phyloP scores from a whole-genome alignment of 2,888 invertebrate genomes.

The Himalopsyche japonica region DNA sequence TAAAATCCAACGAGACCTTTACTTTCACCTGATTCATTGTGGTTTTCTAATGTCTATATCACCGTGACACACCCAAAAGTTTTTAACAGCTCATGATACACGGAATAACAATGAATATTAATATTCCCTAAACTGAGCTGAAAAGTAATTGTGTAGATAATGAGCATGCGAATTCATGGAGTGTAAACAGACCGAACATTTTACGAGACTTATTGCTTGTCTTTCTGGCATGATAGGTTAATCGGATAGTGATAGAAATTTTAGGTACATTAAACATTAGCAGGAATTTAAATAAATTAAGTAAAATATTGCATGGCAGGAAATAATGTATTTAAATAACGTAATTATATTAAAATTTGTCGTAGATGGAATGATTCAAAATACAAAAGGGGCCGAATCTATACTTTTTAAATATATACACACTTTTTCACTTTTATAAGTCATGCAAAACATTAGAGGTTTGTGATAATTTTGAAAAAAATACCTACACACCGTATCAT shows the following conservation, averaged over 20 bases:
- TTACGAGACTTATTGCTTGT: neutral
- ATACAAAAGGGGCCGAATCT: neutral
- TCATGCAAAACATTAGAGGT: neutral
- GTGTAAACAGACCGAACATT: neutral
- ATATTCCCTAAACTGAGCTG: neutral
- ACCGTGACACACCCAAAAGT: neutral
- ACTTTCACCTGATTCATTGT: neutral
- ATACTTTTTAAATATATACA: neutral
- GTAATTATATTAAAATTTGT: neutral
- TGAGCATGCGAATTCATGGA: neutral
- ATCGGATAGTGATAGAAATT: neutral
- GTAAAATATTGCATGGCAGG: neutral
- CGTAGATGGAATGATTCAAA: neutral
- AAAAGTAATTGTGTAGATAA: neutral
- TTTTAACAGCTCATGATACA: neutral
- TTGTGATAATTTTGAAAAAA: neutral
- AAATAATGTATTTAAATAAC: neutral
- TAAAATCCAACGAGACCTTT: too few relatives aligned
- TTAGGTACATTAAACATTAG: neutral
- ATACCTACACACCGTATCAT: neutral
- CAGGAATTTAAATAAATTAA: neutral
- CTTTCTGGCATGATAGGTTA: neutral
- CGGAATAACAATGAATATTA: neutral
- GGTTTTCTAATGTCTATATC: neutral
- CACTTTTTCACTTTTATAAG: neutral